Evolutionary conservation across 2,797 vertebrate species (phyloP).

Genomic region (Myiotriccus ornatus): DNA sequence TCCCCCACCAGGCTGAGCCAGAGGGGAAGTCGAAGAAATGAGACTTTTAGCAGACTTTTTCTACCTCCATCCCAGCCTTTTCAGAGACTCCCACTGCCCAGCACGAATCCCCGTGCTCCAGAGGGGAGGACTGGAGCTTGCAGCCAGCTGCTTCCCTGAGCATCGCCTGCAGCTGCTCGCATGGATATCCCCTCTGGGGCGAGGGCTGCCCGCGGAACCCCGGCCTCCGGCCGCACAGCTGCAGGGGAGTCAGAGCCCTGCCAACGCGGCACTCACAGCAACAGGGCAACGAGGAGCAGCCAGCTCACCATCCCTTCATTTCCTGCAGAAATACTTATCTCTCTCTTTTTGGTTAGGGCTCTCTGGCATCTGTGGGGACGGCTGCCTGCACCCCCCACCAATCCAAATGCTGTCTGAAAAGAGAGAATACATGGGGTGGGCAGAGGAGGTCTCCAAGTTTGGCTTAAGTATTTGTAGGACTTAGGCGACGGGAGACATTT

Average conservation of each 20-base stretch:
- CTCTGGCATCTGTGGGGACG: rapidly evolving
- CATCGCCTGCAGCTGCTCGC: not conserved
- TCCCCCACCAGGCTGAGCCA: not conserved
- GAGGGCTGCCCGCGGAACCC: not conserved
- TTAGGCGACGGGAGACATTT: not conserved
- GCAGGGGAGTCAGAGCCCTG: not conserved
- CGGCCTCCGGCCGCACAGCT: not conserved
- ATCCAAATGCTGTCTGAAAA: not conserved
- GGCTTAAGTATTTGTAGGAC: not conserved
- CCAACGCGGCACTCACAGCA: not conserved
- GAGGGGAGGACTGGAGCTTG: not conserved
- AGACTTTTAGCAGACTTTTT: not conserved
- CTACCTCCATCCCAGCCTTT: not conserved
- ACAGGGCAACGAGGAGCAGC: not conserved
- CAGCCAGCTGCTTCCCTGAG: not conserved
- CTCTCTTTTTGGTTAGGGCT: rapidly evolving
- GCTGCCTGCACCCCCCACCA: not conserved
- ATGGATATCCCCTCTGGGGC: not conserved
- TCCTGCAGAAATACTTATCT: not conserved
- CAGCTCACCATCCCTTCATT: not conserved
- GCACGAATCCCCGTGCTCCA: not conserved
- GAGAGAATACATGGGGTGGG: not conserved
- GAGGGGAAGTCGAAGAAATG: not conserved
- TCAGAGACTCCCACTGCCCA: not conserved
- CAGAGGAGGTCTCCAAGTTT: not conserved